Evolutionary conservation across 2,797 vertebrate genomes (phyloP), one percentile per base, ranked within the genome.

Genomic region (Anolis apletophallus): DNA sequence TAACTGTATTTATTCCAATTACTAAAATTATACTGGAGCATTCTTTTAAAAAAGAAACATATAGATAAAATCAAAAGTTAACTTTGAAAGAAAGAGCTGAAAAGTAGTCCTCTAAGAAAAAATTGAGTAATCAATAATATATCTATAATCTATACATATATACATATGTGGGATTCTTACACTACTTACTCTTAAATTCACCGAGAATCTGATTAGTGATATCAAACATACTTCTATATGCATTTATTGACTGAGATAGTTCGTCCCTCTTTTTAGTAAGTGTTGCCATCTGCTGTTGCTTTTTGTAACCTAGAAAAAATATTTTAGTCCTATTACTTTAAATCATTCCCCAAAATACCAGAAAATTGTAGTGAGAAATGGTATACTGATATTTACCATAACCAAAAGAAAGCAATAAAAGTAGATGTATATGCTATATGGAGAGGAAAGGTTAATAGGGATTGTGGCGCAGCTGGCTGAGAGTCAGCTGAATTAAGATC

Each of bases 191-290:
- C 54, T 94, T 96, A 0, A 98, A 91, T 94, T 97, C 93, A 23
- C 83, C 1, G 76, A 96, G 82, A 32, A 98, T 96, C 10, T 96
- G 93, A 8, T 79, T 86, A 5, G 81, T 94, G 68, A 94, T 85
- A 8, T 94, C 94, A 91, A 97, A 96, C 72, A 93, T 71, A 0
- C 90, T 93, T 89, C 91, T 94, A 84, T 96, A 97, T 54, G 59
- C 64, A 17, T 68, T 4, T 87, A 98, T 91, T 23, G 94, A 93
- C n/a, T 90, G 87, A 5, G 88, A 96, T 76, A 99, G 95, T 0
- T 94, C 89, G 54, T 97, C 96, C 93, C 97, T 98, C 79, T 97
- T 96, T 90, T 90, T 97, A 36, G 97, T 97, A 94, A 99, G 95
- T 14, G 94, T 87, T 84, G 93, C 94, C 95, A 98, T 97, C 90